Evolutionary conservation across 30 jellyfish, hydroid and myxozoan genomes (phyloP), one percentile per base, ranked within the genome.

Genomic region (Pelagia noctiluca): DNA sequence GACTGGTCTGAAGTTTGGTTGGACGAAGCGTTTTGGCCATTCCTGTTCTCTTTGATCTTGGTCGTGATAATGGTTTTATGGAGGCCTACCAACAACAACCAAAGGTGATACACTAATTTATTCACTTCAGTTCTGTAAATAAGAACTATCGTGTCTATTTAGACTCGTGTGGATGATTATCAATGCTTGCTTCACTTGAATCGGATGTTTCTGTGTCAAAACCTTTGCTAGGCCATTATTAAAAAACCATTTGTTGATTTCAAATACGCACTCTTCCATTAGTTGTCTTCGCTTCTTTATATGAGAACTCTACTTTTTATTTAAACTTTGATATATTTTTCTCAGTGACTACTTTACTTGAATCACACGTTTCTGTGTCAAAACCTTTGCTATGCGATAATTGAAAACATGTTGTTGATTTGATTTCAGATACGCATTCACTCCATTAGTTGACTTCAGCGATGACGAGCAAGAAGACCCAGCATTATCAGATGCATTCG

Each of bases 11-110:
- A 76, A n/a, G 83, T 84, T 28, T 90, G 97, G 97, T 66, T 90
- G 32, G 92, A 90, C 62, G 97, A 90, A 50, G 97, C 96, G 3
- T 82, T 90, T 53, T 90, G 97, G 97, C 97, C 97, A 35, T 90
- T 90, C 34, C 86, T 90, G 16, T 90, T 90, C 35, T 80, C 97
- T 0, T 49, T 90, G 1, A 66, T 90, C 36, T 82, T 90, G 5
- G 64, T 80, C 33, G 97, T 90, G 3, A 90, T 90, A 7, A 90
- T 90, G 97, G 71, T 90, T 37, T 65, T 90, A 19, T 90, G 97
- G 97, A 83, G 97, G 62, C 97, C 97, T n/a, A 90, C 95, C 23
- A 83, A 66, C 63, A 90, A 90, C 49, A 90, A 84, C 63, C 97
- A 90, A 76, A 76, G 97, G 97, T 90, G 76, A 63, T 3, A 8